phyloP scores from a whole-genome alignment of 2,888 invertebrate species.

The Caenorhabditis macrosperma region DNA sequence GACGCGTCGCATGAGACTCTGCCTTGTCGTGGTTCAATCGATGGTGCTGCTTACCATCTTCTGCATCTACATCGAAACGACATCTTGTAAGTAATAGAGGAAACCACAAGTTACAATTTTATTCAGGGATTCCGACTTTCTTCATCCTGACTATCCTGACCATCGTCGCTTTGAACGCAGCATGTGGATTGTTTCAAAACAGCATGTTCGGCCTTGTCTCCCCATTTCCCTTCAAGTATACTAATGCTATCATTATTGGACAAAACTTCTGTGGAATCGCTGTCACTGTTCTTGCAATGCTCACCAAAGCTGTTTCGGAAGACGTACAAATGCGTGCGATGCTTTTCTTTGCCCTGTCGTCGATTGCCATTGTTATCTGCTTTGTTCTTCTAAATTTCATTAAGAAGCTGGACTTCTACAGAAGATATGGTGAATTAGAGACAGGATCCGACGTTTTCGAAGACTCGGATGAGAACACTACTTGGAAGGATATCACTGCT shows the following conservation, averaged over 20 bases:
- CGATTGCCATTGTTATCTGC: conserved; percentile 91
- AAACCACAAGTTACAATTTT: conserved; percentile 70
- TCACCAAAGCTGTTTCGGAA: conserved; percentile 60
- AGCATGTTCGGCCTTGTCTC: conserved; percentile 93
- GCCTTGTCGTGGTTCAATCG: conserved; percentile 73
- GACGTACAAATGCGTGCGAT: conserved; percentile 84
- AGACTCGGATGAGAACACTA: conserved; percentile 12
- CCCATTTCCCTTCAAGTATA: conserved; percentile 86
- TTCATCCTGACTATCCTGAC: conserved; percentile 82
- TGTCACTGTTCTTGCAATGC: conserved; percentile 75
- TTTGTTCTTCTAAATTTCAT: conserved; percentile 96
- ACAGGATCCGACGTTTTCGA: conserved; percentile 10
- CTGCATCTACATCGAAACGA: conserved; percentile 81
- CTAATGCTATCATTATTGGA: conserved; percentile 92
- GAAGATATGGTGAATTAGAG: conserved; percentile 67
- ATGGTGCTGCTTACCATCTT: conserved; percentile 81
- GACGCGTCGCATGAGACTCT: conserved; percentile 87
- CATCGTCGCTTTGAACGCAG: conserved; percentile 84
- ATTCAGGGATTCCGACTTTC: conserved; percentile 81
- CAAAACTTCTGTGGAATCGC: conserved; percentile 80
- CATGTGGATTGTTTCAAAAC: conserved; percentile 89
- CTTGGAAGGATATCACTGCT: conserved; percentile 5
- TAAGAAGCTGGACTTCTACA: conserved; percentile 76
- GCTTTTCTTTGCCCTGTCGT: conserved; percentile 95
- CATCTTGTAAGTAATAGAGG: conserved; percentile 80